Evolutionary conservation across 2,113 vertebrate genomes (phyloP).

Genomic region (Thalassarche chlororhynchos): DNA sequence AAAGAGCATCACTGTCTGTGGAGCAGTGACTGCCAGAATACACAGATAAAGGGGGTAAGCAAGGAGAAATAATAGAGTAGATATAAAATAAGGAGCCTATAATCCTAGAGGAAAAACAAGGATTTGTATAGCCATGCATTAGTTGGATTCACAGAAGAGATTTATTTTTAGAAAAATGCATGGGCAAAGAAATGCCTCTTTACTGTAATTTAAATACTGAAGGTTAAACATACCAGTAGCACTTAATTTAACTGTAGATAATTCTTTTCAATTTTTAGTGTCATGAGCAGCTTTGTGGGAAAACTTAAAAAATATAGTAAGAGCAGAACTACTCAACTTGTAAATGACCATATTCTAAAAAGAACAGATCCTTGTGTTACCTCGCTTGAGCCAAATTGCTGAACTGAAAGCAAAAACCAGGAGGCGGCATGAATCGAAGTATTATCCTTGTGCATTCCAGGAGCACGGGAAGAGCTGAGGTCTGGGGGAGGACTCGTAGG

Average conservation of each 20-base stretch:
- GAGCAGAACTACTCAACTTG: background rate
- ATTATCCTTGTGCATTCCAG: slow-evolving; percentile 37
- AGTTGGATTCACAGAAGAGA: background rate
- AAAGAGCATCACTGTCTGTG: background rate
- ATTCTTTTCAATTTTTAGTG: background rate
- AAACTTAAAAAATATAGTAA: background rate
- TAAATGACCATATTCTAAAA: background rate
- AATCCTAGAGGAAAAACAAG: background rate
- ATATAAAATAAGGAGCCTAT: background rate
- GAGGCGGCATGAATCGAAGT: background rate
- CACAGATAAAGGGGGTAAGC: background rate
- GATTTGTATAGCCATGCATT: background rate
- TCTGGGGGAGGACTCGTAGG: background rate
- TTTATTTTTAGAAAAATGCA: background rate
- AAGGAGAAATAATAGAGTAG: background rate
- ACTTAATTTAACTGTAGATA: background rate
- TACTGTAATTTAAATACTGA: background rate
- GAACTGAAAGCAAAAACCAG: slow-evolving; percentile 35
- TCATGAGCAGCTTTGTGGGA: background rate
- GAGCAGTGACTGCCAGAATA: background rate
- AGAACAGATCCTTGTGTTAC: background rate
- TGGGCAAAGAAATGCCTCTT: background rate
- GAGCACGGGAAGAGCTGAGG: background rate
- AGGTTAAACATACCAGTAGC: background rate
- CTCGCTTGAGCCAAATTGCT: background rate